Conservation (phyloP, 2,888 invertebrate genomes). For the Acanthosoma haemorrhoidale region DNA sequence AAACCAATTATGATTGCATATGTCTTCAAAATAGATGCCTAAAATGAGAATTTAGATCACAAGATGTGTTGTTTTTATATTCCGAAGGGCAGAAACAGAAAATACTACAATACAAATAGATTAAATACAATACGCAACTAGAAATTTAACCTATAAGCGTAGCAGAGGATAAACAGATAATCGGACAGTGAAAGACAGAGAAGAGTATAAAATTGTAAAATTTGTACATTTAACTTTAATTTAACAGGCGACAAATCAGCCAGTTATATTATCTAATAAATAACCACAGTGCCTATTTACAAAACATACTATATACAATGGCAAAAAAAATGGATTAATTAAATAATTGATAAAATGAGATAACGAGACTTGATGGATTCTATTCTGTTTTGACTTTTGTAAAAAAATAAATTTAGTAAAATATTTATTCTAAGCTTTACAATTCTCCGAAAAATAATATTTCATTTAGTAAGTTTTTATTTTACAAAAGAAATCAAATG, state of each 20-base stretch:
- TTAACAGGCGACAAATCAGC: not conserved
- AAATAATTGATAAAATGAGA: not conserved
- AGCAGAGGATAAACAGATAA: conserved; percentile 24
- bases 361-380: not conserved
- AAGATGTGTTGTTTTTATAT: not conserved
- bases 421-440: not conserved
- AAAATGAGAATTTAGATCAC: conserved; percentile 23
- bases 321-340: not conserved
- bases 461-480: not conserved
- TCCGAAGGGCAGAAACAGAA: conserved; percentile 9
- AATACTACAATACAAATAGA: not conserved
- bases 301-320: conserved; percentile 14
- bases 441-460: conserved; percentile 1
- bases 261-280: conserved; percentile 25
- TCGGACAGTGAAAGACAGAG: conserved; percentile 30
- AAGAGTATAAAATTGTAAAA: conserved; percentile 28
- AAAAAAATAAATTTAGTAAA: conserved; percentile 23
- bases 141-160: conserved; percentile 29
- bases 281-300: conserved; percentile 24
- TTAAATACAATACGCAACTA: conserved; percentile 19
- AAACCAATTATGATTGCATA: conserved; percentile 7
- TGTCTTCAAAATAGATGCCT: conserved; percentile 24
- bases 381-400: not conserved
- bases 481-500: not conserved
- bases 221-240: conserved; percentile 12